These are phyloP conservation scores for Denticeps clupeoides DNA, from an alignment of 2,797 vertebrate species.

Conservation along the genomic window DNA sequence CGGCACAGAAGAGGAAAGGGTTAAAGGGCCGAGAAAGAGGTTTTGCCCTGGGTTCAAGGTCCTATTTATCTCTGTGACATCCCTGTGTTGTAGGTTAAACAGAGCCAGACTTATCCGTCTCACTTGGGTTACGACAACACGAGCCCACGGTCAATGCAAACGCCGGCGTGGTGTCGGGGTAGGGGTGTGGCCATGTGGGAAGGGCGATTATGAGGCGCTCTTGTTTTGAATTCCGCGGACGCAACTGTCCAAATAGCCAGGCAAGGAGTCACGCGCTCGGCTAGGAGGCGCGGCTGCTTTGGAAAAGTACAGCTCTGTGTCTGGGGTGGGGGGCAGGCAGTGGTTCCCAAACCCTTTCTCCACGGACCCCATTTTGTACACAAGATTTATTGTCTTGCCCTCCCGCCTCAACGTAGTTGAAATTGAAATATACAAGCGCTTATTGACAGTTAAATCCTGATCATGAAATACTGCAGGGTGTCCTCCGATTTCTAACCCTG, in stretches of 20 bases:
- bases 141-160: too few species aligned
- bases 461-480: too few species aligned
- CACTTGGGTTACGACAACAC: constrained; percentile 55
- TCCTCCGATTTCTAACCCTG: too few species aligned
- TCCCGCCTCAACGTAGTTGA: too few species aligned
- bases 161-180: neutral
- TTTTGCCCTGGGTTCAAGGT: constrained; percentile 8
- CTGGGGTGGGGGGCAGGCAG: too few species aligned
- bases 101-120: constrained; percentile 49
- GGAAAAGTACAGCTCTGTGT: constrained; percentile 39
- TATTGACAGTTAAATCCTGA: too few species aligned
- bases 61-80: constrained; percentile 44
- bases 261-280: constrained; percentile 1
- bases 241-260: constrained; percentile 57
- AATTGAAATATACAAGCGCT: too few species aligned
- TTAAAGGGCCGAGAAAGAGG: constrained; percentile 31
- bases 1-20: constrained; percentile 13
- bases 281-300: constrained; percentile 8
- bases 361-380: too few species aligned
- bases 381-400: too few species aligned
- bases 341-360: too few species aligned
- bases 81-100: constrained; percentile 49
- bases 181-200: constrained; percentile 19
- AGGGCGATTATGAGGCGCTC: constrained; percentile 21
- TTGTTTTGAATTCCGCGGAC: constrained; percentile 62